These are phyloP conservation scores for Leucania comma DNA, from an alignment of 2,888 invertebrate genomes.

Conservation along the genomic window DNA sequence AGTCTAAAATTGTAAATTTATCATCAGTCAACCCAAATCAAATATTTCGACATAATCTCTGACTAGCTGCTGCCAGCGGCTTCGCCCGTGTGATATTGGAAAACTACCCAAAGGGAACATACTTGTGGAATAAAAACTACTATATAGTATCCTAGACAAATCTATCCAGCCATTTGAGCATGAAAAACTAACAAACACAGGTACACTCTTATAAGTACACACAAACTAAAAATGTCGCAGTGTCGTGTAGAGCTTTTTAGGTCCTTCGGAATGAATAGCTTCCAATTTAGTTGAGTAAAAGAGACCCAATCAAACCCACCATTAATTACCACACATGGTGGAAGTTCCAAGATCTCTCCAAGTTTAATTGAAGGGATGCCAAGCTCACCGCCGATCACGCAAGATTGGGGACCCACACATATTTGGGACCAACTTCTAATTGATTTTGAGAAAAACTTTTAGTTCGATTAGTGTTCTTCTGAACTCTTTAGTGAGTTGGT, in stretches of 20 bases:
- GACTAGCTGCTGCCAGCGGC: too few relatives aligned
- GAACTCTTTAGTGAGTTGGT: slow-evolving; percentile 37
- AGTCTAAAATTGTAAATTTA: not conserved
- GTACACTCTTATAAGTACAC: too few relatives aligned
- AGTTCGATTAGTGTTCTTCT: slow-evolving; percentile 42
- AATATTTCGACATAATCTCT: not conserved
- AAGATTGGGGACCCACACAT: slow-evolving; percentile 60
- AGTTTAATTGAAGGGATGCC: slow-evolving; percentile 79
- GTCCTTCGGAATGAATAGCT: not conserved
- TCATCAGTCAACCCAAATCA: not conserved
- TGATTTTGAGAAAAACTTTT: slow-evolving; percentile 60
- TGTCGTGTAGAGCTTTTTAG: not conserved
- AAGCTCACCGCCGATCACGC: slow-evolving; percentile 64
- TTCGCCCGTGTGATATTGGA: too few relatives aligned
- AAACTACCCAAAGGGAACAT: too few relatives aligned
- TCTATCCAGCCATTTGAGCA: too few relatives aligned
- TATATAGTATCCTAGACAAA: too few relatives aligned
- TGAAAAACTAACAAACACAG: too few relatives aligned
- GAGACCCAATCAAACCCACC: not conserved
- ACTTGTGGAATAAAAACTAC: too few relatives aligned
- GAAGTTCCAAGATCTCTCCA: slow-evolving; percentile 66
- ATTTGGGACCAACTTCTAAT: slow-evolving; percentile 64
- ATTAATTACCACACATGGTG: slow-evolving; percentile 43
- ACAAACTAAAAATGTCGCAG: too few relatives aligned
- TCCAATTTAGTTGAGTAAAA: not conserved